phyloP scores from a whole-genome alignment of 1,140 invertebrate genomes.

The Coptotermes formosanus region DNA sequence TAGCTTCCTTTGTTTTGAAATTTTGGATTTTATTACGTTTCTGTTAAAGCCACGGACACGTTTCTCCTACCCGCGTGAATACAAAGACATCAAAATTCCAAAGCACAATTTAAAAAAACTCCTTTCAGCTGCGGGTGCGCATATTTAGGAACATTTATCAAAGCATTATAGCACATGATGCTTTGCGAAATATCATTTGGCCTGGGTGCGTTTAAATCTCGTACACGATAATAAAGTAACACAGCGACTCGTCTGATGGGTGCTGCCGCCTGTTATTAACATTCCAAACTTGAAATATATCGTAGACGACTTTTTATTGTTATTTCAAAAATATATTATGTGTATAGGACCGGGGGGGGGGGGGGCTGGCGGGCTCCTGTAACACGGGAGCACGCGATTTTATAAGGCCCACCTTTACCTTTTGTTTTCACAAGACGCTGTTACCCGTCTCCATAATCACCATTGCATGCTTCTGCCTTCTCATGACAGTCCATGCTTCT shows the following conservation, averaged over 20 bases:
- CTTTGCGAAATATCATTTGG: not conserved
- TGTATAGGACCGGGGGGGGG: not conserved
- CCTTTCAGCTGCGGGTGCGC: too few species aligned
- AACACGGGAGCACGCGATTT: not conserved
- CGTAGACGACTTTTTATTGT: slow-evolving; percentile 7
- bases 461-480: not conserved
- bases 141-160: not conserved
- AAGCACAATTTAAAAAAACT: too few species aligned
- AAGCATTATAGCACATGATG: not conserved
- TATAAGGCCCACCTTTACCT: not conserved
- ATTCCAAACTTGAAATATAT: slow-evolving; percentile 13
- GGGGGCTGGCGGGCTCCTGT: not conserved
- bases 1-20: too few species aligned
- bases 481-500: not conserved
- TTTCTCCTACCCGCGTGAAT: too few species aligned
- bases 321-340: slow-evolving; percentile 3
- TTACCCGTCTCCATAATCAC: not conserved
- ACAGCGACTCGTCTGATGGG: not conserved
- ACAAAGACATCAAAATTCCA: too few species aligned
- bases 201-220: not conserved
- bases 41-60: too few species aligned
- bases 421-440: not conserved
- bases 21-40: too few species aligned
- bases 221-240: not conserved
- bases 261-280: slow-evolving; percentile 2